A percentile compares a stretch with the other conserved stretches of the same genome.
phyloP scores from a whole-genome alignment of 2,113 vertebrate genomes.

The Accipiter virgatus region DNA sequence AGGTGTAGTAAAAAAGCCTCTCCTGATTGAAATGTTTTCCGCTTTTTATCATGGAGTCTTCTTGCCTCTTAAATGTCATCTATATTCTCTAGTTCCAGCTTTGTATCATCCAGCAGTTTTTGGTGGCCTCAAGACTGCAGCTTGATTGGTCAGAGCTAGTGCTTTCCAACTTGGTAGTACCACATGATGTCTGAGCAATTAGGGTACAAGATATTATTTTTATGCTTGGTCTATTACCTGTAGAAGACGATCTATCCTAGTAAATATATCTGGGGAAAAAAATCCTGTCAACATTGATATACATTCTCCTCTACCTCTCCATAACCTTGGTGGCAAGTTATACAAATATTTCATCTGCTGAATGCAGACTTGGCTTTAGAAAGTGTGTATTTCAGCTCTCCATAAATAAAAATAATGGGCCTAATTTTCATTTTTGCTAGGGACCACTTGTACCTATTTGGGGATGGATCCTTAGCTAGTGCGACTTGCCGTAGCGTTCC shows the following conservation, averaged over 20 bases:
- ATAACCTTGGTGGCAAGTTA: not conserved
- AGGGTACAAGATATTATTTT: too few species aligned
- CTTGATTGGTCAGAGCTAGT: not conserved
- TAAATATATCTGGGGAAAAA: not conserved
- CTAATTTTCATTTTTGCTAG: not conserved
- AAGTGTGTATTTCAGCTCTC: not conserved
- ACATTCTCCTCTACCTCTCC: not conserved
- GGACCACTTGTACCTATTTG: not conserved
- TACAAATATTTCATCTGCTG: not conserved
- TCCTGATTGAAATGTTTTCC: not conserved
- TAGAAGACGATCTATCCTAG: not conserved
- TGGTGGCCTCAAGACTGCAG: not conserved
- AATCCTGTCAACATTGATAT: not conserved
- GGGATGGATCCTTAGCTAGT: not conserved
- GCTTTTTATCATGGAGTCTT: not conserved
- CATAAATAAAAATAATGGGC: not conserved
- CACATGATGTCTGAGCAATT: not conserved
- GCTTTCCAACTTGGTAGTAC: not conserved
- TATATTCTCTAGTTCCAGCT: not conserved
- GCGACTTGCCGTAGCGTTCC: rapidly evolving
- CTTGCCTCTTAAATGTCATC: not conserved
- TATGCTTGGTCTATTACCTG: not conserved
- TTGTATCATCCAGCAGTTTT: not conserved
- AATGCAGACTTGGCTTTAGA: not conserved
- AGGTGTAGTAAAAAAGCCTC: not conserved